Evolutionary conservation across 2,113 vertebrate genomes (phyloP), one percentile per base, ranked within the genome.

Genomic region (Gambusia affinis): DNA sequence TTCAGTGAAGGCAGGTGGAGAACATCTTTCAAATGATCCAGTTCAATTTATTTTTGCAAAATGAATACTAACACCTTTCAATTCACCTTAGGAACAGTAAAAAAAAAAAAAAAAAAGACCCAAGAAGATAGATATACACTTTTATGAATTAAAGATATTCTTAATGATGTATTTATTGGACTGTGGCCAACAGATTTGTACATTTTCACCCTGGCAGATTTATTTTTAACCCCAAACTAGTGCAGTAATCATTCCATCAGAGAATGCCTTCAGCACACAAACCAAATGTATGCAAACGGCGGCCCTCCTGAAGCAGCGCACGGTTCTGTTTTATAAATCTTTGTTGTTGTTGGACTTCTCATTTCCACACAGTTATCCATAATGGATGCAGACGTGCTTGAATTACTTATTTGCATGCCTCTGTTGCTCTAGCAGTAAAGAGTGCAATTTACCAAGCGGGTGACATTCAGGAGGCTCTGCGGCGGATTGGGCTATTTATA

Each of bases 321-420:
- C 15, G n/a, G 35, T 22, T 14, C 22, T 35, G 33, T n/a, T 66
- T 28, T 44, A 17, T 67, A 44, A 42, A 67, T 67, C 64, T 67
- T 24, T 57, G 51, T 57, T 57, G 47, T 54, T 62, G 61, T 30
- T 63, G 61, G 17, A 63, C 61, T 47, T 22, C 28, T 29, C 66
- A 29, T 67, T 67, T 47, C 42, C 66, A 22, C 66, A 22, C 44
- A 31, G 44, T 31, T 68, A 68, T 31, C 29, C 67, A 68, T 68
- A 68, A 54, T 68, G 30, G 44, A 68, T 29, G 29, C 11, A 27
- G 64, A 37, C 33, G 12, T 37, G 44, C 42, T 24, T 31, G 30
- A 68, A 68, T 68, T 17, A 31, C 39, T 68, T 51, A 51, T 51
- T 54, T 54, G 10, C 44, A 7, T 8, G 64, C 37, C 37, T 67